A percentile compares a stretch with the other conserved stretches of the same genome.
These are phyloP conservation scores for Alfaro cultratus DNA, from an alignment of 2,797 vertebrate species.

Conservation along the genomic window DNA sequence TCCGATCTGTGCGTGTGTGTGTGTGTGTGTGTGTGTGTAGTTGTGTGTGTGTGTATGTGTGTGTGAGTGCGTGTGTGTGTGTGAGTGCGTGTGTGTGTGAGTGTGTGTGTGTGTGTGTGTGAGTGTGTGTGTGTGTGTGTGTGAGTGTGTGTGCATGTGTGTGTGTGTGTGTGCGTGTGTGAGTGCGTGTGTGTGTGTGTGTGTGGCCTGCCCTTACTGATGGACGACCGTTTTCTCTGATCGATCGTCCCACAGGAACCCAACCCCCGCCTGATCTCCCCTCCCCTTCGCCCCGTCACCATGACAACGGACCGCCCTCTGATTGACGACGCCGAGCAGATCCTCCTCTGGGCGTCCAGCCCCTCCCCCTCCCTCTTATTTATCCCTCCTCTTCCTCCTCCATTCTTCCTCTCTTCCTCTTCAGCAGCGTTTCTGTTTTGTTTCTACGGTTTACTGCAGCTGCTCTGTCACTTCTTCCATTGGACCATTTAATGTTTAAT, in stretches of 20 bases:
- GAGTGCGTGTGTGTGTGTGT: too few relatives aligned
- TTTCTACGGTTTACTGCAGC: not conserved
- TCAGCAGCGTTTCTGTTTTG: not conserved
- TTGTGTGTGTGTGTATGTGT: too few relatives aligned
- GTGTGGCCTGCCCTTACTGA: conserved; percentile 2
- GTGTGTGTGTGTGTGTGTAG: too few relatives aligned
- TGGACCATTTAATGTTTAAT: not conserved
- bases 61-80: too few relatives aligned
- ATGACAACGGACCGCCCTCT: conserved; percentile 28
- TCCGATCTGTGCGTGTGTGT: too few relatives aligned
- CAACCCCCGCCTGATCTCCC: not conserved
- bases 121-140: too few relatives aligned
- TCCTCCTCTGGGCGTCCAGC: conserved; percentile 3
- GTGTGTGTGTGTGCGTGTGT: too few relatives aligned
- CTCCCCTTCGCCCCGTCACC: conserved; percentile 5
- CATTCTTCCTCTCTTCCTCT: not conserved
- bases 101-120: too few relatives aligned
- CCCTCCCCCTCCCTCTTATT: conserved; percentile 1
- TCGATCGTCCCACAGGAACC: conserved; percentile 20
- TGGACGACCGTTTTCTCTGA: conserved; percentile 24
- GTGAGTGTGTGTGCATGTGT: too few relatives aligned
- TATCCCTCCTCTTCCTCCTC: too few relatives aligned
- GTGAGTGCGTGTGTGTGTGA: too few relatives aligned
- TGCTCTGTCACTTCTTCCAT: not conserved
- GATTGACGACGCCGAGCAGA: not conserved